Evolutionary conservation across 2,888 invertebrate genomes (phyloP).

Genomic region (Mayetiola destructor): DNA sequence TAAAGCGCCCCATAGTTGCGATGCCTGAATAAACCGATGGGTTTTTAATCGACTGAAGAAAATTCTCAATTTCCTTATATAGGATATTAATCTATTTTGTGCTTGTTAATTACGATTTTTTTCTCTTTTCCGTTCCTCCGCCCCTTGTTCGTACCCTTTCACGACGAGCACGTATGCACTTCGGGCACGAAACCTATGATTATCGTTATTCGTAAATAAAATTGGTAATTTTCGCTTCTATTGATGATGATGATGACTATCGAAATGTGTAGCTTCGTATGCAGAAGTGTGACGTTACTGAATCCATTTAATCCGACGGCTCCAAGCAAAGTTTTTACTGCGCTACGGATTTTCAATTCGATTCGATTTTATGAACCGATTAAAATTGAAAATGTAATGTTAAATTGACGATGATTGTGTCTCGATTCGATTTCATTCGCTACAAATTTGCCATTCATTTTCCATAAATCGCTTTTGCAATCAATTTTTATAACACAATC

Average conservation of each 20-base stretch:
- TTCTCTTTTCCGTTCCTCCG: no score
- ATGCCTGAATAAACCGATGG: no score
- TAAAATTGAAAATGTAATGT: no score
- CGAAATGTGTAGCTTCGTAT: neutral
- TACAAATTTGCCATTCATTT: neutral
- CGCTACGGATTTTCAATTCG: neutral
- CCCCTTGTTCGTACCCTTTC: no score
- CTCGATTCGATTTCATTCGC: no score
- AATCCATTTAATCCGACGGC: no score
- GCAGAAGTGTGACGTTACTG: neutral
- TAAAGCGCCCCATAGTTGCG: no score
- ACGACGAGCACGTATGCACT: no score
- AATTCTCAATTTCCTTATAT: slow-evolving; percentile 11
- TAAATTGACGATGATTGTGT: neutral
- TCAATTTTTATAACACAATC: slow-evolving; percentile 5
- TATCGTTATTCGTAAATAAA: no score
- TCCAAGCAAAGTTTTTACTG: no score
- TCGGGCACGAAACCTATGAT: no score
- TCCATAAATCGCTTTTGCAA: neutral
- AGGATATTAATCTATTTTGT: slow-evolving; percentile 14
- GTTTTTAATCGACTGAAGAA: slow-evolving; percentile 13
- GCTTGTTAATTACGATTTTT: slow-evolving; percentile 13
- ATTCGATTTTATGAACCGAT: neutral
- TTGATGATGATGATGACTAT: slow-evolving; percentile 2
- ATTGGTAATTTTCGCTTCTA: slow-evolving; percentile 6